Conservation (phyloP, 92 coral and sea anemone genomes). For the Epizoanthus fatuus region DNA sequence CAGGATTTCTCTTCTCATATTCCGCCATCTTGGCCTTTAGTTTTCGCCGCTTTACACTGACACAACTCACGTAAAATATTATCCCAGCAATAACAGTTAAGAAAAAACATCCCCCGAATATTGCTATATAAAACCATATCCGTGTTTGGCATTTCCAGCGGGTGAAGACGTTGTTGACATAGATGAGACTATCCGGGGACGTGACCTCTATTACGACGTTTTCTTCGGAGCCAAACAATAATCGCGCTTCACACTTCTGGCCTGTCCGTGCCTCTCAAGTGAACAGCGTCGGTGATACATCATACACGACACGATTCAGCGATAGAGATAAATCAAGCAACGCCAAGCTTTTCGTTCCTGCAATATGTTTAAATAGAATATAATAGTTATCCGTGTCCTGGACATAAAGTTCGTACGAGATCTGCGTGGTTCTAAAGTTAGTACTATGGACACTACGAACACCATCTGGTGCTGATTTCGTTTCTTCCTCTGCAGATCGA, state of each 20-base stretch:
- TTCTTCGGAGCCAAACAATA: slow-evolving; percentile 83
- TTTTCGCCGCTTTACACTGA: slow-evolving; percentile 6
- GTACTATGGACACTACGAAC: neutral
- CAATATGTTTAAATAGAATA: slow-evolving; percentile 71
- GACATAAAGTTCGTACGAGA: slow-evolving; percentile 69
- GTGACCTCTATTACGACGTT: slow-evolving; percentile 74
- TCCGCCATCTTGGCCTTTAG: slow-evolving; percentile 9
- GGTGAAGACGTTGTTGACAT: slow-evolving; percentile 56
- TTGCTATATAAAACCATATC: slow-evolving; percentile 85
- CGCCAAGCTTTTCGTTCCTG: slow-evolving; percentile 54
- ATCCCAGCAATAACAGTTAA: slow-evolving; percentile 44
- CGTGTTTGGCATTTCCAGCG: slow-evolving; percentile 89
- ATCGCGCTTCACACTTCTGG: slow-evolving; percentile 67
- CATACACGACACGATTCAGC: slow-evolving; percentile 73
- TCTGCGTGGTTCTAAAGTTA: slow-evolving; percentile 59
- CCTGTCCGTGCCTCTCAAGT: slow-evolving; percentile 73
- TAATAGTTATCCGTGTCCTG: slow-evolving; percentile 73
- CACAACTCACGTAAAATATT: slow-evolving; percentile 51
- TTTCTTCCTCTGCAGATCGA: neutral
- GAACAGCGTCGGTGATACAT: slow-evolving; percentile 62
- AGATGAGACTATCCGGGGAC: slow-evolving; percentile 33
- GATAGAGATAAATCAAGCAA: slow-evolving; percentile 56
- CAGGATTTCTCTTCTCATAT: slow-evolving; percentile 11
- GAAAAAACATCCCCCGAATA: slow-evolving; percentile 77
- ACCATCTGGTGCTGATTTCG: slow-evolving; percentile 6